These are phyloP conservation scores for Habroteleia sp. DNA, from an alignment of 2,888 invertebrate genomes.

Conservation along the genomic window DNA sequence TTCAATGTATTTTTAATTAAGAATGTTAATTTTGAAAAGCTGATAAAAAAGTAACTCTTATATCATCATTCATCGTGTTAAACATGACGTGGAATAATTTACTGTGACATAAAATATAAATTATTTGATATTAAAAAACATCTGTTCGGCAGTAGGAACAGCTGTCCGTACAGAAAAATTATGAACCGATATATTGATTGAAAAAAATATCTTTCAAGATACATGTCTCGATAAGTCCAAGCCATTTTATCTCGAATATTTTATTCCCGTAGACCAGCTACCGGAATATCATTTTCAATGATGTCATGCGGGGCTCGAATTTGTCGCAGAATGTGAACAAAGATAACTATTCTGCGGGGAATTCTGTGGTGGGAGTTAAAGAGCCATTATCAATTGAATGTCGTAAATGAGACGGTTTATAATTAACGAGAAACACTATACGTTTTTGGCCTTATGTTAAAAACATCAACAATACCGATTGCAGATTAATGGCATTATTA, in stretches of 20 bases:
- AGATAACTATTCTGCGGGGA: slow-evolving; percentile 9
- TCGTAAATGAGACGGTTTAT: slow-evolving; percentile 25
- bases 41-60: neutral
- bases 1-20: too few species aligned
- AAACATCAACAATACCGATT: slow-evolving; percentile 37
- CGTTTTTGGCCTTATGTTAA: slow-evolving; percentile 18
- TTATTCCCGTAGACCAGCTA: neutral
- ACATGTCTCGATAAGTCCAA: slow-evolving; percentile 17
- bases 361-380: slow-evolving; percentile 27
- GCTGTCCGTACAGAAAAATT: slow-evolving; percentile 46
- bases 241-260: slow-evolving; percentile 18
- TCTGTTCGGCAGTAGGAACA: slow-evolving; percentile 49
- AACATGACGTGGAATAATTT: too few species aligned
- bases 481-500: slow-evolving; percentile 42
- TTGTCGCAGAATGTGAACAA: neutral
- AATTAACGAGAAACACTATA: slow-evolving; percentile 28
- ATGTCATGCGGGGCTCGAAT: neutral
- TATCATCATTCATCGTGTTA: too few species aligned
- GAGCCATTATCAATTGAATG: slow-evolving; percentile 31
- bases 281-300: neutral
- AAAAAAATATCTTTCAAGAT: slow-evolving; percentile 36
- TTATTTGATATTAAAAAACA: slow-evolving; percentile 38
- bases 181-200: slow-evolving; percentile 37
- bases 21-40: too few species aligned
- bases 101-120: slow-evolving; percentile 6